A percentile compares a stretch with the other conserved stretches of the same genome.
phyloP scores from a whole-genome alignment of 2,888 invertebrate species.

The Ormyrus rosae region DNA sequence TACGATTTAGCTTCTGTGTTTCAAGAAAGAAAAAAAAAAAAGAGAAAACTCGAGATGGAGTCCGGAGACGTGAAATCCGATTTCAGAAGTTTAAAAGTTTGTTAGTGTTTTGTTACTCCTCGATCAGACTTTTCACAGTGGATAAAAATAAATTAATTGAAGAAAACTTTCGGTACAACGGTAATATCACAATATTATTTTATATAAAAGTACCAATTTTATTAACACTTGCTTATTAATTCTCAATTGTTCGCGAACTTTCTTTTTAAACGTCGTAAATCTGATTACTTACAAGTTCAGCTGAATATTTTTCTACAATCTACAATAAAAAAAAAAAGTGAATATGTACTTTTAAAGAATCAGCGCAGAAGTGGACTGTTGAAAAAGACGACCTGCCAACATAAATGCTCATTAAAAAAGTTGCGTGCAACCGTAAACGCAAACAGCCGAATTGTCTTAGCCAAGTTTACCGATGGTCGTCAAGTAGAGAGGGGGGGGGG shows the following conservation, averaged over 20 bases:
- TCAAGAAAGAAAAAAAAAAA: neutral
- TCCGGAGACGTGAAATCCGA: constrained; percentile 32
- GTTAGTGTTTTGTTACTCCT: constrained; percentile 33
- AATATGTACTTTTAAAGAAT: too few species aligned
- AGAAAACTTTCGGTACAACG: neutral
- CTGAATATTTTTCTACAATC: neutral
- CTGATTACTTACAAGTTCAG: neutral
- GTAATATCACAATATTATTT: neutral
- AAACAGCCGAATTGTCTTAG: constrained; percentile 30
- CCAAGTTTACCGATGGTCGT: constrained; percentile 36
- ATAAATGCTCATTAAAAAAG: constrained; percentile 46
- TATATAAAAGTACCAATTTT: too few species aligned
- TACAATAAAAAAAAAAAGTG: neutral
- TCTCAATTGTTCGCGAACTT: neutral
- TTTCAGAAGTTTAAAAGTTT: constrained; percentile 37
- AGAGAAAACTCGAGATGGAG: constrained; percentile 6
- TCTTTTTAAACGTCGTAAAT: neutral
- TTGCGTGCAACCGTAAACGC: constrained; percentile 1
- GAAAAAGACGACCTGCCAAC: constrained; percentile 5
- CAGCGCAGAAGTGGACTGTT: too few species aligned
- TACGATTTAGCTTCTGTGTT: constrained; percentile 23
- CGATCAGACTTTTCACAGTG: neutral
- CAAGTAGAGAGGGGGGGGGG: constrained; percentile 21
- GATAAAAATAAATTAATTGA: constrained; percentile 21
- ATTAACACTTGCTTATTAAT: neutral